These are phyloP conservation scores for Takifugu flavidus DNA, from an alignment of 2,113 vertebrate genomes.

Conservation along the genomic window DNA sequence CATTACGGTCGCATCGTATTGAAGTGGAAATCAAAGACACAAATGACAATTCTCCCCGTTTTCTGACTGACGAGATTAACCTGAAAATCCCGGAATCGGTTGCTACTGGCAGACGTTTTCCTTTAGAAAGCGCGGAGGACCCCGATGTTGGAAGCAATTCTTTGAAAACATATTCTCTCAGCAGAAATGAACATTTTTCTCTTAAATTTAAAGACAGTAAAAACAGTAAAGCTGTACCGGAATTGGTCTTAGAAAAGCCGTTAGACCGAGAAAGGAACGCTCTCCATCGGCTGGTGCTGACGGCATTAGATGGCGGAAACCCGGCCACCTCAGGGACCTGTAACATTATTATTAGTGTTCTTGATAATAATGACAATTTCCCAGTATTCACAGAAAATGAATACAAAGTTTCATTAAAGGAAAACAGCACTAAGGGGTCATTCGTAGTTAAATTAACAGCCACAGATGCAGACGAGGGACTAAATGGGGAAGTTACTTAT, in stretches of 20 bases:
- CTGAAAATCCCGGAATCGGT: slow-evolving; percentile 75
- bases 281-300: slow-evolving; percentile 72
- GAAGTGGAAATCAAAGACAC: slow-evolving; percentile 80
- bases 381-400: slow-evolving; percentile 60
- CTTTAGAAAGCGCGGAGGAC: slow-evolving; percentile 79
- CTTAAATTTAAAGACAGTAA: slow-evolving; percentile 40
- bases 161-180: slow-evolving; percentile 75
- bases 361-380: slow-evolving; percentile 81
- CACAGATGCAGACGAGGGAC: slow-evolving; percentile 73
- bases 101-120: slow-evolving; percentile 71
- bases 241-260: slow-evolving; percentile 64
- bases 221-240: slow-evolving; percentile 51
- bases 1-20: slow-evolving; percentile 74
- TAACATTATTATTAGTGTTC: slow-evolving; percentile 43
- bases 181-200: slow-evolving; percentile 69
- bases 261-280: slow-evolving; percentile 69
- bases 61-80: slow-evolving; percentile 68
- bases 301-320: slow-evolving; percentile 67
- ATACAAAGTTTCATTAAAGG: slow-evolving; percentile 63
- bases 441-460: slow-evolving; percentile 37
- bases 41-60: slow-evolving; percentile 80
- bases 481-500: slow-evolving; percentile 80
- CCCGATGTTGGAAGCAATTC: slow-evolving; percentile 79
- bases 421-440: slow-evolving; percentile 47
- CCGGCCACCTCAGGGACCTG: slow-evolving; percentile 58